Percentiles rank a stretch among this genome's conserved stretches.
phyloP scores from a whole-genome alignment of 2,113 vertebrate genomes.

The Tyto alba region DNA sequence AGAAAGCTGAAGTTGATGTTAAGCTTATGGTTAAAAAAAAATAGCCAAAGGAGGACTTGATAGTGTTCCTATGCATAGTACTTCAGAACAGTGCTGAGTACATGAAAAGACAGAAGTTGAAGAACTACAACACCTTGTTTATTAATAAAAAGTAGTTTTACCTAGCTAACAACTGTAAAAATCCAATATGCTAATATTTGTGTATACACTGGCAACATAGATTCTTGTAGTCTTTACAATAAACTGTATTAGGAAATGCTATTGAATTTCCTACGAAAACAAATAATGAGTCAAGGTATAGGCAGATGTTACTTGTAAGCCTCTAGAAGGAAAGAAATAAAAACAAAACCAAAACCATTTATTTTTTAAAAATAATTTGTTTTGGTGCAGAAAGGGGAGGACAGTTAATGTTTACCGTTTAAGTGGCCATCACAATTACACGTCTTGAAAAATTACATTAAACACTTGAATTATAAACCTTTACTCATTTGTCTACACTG shows the following conservation, averaged over 20 bases:
- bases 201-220: neutral
- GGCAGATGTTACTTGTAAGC: neutral
- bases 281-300: neutral
- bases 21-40: neutral
- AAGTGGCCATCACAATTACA: neutral
- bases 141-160: neutral
- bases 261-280: neutral
- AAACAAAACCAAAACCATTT: neutral
- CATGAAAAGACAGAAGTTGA: neutral
- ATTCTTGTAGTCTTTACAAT: neutral
- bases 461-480: neutral
- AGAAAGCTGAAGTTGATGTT: neutral
- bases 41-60: neutral
- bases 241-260: neutral
- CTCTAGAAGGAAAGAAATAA: neutral
- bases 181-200: neutral
- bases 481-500: accelerated
- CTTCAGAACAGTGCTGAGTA: neutral
- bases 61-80: neutral
- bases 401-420: neutral
- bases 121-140: neutral
- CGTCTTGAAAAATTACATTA: neutral
- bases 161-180: neutral
- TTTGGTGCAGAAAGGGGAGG: neutral
- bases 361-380: neutral